Conservation (phyloP, 2,888 invertebrate genomes). For the Callimorpha dominula region DNA sequence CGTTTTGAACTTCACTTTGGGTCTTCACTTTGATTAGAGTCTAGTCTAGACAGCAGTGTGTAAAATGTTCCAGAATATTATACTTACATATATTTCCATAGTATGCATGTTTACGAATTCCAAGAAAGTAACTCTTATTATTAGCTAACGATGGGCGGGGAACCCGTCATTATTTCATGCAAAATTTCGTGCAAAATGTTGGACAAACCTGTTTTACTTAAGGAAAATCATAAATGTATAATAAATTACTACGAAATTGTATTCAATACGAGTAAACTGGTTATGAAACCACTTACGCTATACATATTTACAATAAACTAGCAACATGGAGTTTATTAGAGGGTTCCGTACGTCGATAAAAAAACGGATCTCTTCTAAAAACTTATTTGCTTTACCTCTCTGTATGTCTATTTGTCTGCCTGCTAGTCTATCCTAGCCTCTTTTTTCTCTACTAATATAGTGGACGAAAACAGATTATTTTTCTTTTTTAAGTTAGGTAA, state of each 20-base stretch:
- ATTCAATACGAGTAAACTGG: background rate
- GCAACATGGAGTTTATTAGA: background rate
- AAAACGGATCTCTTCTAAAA: no score
- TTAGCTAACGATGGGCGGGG: slow-evolving; percentile 7
- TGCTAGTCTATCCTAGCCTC: no score
- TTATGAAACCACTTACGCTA: background rate
- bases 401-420: no score
- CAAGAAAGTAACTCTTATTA: slow-evolving; percentile 1
- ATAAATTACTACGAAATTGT: background rate
- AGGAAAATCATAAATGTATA: slow-evolving; percentile 8
- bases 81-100: no score
- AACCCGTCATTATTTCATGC: slow-evolving; percentile 15
- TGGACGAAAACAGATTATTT: no score
- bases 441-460: no score
- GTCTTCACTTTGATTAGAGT: no score
- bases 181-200: background rate
- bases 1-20: background rate
- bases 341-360: background rate
- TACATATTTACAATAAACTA: background rate
- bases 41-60: no score
- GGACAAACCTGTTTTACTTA: slow-evolving; percentile 12
- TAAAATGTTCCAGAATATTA: no score
- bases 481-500: no score
- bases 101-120: slow-evolving; percentile 5
- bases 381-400: no score